phyloP scores from a whole-genome alignment of 2,797 vertebrate genomes.

The Sebastes ruberrimus region DNA sequence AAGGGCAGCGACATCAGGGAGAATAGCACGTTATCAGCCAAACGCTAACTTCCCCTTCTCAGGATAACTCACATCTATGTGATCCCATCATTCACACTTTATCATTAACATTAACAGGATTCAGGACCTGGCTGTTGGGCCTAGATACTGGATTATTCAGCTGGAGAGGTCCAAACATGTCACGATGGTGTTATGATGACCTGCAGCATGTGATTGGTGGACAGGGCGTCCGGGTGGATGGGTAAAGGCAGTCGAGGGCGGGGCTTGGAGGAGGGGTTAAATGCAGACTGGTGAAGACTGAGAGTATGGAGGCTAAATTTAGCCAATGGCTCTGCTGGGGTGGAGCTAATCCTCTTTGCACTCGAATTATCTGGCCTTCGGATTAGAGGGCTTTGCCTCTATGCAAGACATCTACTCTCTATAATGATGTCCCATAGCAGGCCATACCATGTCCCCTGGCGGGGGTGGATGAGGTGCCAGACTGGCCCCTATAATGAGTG shows the following conservation, averaged over 20 bases:
- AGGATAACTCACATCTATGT: not conserved
- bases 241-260: slow-evolving; percentile 31
- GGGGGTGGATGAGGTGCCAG: slow-evolving; percentile 21
- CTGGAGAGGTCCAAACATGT: slow-evolving; percentile 12
- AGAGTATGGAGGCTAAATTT: slow-evolving; percentile 88
- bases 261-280: slow-evolving; percentile 57
- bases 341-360: slow-evolving; percentile 95
- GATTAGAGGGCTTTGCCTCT: slow-evolving; percentile 90
- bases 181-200: slow-evolving; percentile 3
- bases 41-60: slow-evolving; percentile 9
- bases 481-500: not conserved
- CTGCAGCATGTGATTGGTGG: slow-evolving; percentile 47
- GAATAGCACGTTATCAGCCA: not conserved
- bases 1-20: slow-evolving; percentile 30
- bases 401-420: slow-evolving; percentile 80
- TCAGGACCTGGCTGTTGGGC: not conserved
- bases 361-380: slow-evolving; percentile 86
- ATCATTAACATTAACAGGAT: not conserved
- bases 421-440: slow-evolving; percentile 77
- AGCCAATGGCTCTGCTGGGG: slow-evolving; percentile 85
- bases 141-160: slow-evolving; percentile 48
- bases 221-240: slow-evolving; percentile 9
- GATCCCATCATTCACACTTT: not conserved
- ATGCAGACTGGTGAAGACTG: slow-evolving; percentile 65
- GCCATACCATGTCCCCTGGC: slow-evolving; percentile 61